Base-by-base conservation (phyloP, 1,140 invertebrate species). In the Drosophila navojoa region DNA sequence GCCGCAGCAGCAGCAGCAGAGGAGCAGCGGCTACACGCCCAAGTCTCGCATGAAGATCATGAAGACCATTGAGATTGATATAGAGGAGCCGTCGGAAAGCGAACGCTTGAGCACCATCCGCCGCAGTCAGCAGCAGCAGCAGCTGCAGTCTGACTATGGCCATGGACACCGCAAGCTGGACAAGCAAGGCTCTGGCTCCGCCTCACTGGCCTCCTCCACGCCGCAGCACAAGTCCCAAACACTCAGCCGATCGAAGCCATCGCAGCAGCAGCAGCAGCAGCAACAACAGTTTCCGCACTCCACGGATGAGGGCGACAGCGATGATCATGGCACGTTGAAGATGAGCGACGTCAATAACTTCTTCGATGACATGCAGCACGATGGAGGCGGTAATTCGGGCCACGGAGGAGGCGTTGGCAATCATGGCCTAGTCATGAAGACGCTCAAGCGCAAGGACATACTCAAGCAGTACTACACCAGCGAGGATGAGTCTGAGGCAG, bases 401-500 rank as follows among this genome's bases (percentile, higher is more conserved):
- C 13, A 10, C 42, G 42, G 42, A 45, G 47, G 52, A 38, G 35
- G 35, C 35, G 35, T 38, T 93, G 94, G 73, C 53, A 68, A 62
- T 32, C 80, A 84, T 27, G 94, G 94, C 4, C 92, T 95, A 71
- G 93, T 95, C 2, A 93, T 95, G 92, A 94, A 94, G 92, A 95
- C 95, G 13, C 94, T 95, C 1, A 95, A 95, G 76, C 92, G 95
- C 32, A 94, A 95, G 90, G 94, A 95, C 81, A 95, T 95, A 80
- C 92, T 95, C 22, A 94, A 95, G 80, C 94, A 94, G 91, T 95
- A 95, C 91, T 94, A 94, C 63, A 95, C 93, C 27, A 92, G 92
- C 60, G 92, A 91, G 59, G 90, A 91, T 38, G 90, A 90, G 44
- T 91, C 90, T 4, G 90, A 91, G 35, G 68, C 81, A 16, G 92